Evolutionary conservation across 2,888 invertebrate species (phyloP).

Genomic region (Papilio demoleus): DNA sequence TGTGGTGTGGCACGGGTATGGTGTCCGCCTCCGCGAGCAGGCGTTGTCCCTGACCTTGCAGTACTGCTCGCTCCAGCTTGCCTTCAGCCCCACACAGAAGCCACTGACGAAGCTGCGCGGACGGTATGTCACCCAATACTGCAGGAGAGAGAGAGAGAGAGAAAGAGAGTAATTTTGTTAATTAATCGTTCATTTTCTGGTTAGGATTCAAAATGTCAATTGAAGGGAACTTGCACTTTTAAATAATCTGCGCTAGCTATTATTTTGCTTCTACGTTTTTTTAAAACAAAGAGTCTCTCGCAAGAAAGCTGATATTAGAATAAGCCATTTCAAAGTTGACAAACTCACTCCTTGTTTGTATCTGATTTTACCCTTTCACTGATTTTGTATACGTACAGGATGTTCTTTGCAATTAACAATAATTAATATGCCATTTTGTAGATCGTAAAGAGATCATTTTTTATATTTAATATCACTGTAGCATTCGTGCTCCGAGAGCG

Average conservation of each 20-base stretch:
- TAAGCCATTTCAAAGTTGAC: conserved; percentile 33
- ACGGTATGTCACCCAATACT: conserved; percentile 68
- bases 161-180: not conserved
- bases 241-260: not conserved
- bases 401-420: conserved; percentile 10
- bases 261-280: not conserved
- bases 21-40: conserved; percentile 67
- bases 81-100: conserved; percentile 65
- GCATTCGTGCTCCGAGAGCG: no score
- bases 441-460: no score
- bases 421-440: no score
- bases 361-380: conserved; percentile 35
- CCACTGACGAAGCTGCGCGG: conserved; percentile 71
- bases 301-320: conserved; percentile 29
- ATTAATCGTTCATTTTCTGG: not conserved
- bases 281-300: conserved; percentile 8
- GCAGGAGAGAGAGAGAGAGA: no score
- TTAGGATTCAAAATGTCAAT: no score
- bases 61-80: conserved; percentile 76
- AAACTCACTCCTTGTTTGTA: conserved; percentile 30
- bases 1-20: conserved; percentile 60
- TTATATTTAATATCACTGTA: no score
- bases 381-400: conserved; percentile 31
- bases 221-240: no score
- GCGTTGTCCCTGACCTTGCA: conserved; percentile 74